Conservation (phyloP, 1,140 invertebrate genomes). For the Drosophila busckii region DNA sequence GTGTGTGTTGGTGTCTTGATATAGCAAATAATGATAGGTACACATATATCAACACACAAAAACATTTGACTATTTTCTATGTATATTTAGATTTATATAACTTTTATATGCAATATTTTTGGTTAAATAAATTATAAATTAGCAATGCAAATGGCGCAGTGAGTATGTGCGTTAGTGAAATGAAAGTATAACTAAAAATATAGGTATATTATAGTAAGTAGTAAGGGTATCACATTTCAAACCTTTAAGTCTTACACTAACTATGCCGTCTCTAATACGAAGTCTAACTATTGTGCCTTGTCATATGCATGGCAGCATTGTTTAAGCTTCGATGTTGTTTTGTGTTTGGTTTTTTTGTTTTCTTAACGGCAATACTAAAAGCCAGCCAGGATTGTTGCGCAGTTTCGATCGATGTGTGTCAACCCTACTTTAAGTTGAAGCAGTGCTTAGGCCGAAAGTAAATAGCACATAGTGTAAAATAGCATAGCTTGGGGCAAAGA, state of each 20-base stretch:
- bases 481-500: too few species aligned
- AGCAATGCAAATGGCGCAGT: not conserved
- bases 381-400: constrained; percentile 15
- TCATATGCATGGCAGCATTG: constrained; percentile 24
- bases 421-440: constrained; percentile 18
- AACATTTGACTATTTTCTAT: constrained; percentile 36
- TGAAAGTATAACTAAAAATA: not conserved
- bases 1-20: constrained; percentile 19
- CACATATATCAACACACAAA: constrained; percentile 57
- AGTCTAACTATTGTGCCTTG: too few species aligned
- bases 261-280: not conserved
- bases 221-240: constrained; percentile 35
- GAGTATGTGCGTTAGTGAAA: not conserved
- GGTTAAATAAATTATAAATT: constrained; percentile 4
- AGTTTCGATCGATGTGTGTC: constrained; percentile 4
- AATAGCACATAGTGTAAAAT: constrained; percentile 3
- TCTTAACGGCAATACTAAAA: too few species aligned
- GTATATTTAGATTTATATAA: constrained; percentile 21
- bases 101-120: constrained; percentile 32
- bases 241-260: constrained; percentile 2
- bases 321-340: constrained; percentile 21
- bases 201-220: not conserved
- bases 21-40: constrained; percentile 59
- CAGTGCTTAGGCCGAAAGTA: not conserved
- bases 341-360: too few species aligned